Base-by-base conservation (phyloP, 2,888 invertebrate genomes). In the Alitta virens region DNA sequence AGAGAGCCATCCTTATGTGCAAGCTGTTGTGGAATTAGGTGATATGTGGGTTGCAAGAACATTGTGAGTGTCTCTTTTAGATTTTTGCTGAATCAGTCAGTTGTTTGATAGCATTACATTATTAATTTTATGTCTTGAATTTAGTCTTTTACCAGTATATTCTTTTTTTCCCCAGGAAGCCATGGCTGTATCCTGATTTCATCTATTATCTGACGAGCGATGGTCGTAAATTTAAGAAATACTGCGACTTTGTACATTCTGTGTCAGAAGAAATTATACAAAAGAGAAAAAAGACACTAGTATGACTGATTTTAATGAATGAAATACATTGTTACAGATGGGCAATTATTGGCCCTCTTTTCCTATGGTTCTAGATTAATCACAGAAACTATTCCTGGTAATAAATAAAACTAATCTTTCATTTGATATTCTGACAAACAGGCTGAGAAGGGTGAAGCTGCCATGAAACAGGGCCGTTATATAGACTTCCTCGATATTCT, bases 1-100 rank as follows among this genome's bases (percentile, higher is more conserved):
- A 9, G 65, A 65, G 23, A 60, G 26, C 18, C 70, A 74, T 51
- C 75, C 75, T 0, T 75, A 74, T 56, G 71, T 74, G 3, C 61
- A 68, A 23, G 71, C 73, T 42, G 70, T 75, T 9, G 60, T 61
- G 7, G 70, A 72, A 21, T 62, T 75, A n/a, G 63, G 65, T 21
- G 64, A 64, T 5, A 54, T 72, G 7, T 59, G 59, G 59, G 59
- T 52, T 1, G 33, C 1, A 16, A 46, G 59, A 2, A 52, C 23
- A 7, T 38, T 59, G 59, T 59, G 51, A 59, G 59, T 52, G 7
- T 16, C 16, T 33, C 12, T n/a, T n/a, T n/a, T n/a, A n/a, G n/a
- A n/a, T n/a, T n/a, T n/a, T n/a, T n/a, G n/a, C n/a, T n/a, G n/a
- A n/a, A n/a, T n/a, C n/a, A n/a, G n/a, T n/a, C n/a, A n/a, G n/a